These are phyloP conservation scores for Chromis chromis DNA, from an alignment of 2,797 vertebrate genomes.

Conservation along the genomic window DNA sequence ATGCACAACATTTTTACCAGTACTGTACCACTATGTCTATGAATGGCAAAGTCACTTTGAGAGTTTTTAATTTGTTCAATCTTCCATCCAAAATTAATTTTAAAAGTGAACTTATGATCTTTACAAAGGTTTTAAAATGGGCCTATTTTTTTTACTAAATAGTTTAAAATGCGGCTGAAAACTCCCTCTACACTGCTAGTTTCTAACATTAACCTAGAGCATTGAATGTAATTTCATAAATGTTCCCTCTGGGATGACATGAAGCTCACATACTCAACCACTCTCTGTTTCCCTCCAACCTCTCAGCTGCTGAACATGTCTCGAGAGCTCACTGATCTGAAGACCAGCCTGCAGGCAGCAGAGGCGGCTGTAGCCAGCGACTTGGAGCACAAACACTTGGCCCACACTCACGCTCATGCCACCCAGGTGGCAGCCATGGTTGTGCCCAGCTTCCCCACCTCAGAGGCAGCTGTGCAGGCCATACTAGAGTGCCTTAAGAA, in stretches of 20 bases:
- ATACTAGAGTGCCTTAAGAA: slow-evolving; percentile 96
- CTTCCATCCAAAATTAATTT: neutral
- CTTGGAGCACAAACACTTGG: slow-evolving; percentile 83
- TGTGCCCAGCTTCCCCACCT: slow-evolving; percentile 89
- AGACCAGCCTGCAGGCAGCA: slow-evolving; percentile 92
- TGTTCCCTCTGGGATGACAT: slow-evolving; percentile 12
- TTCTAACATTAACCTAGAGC: slow-evolving; percentile 3
- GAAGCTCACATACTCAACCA: slow-evolving; percentile 1
- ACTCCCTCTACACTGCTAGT: neutral
- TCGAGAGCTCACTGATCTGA: slow-evolving; percentile 93
- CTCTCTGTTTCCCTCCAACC: slow-evolving; percentile 5
- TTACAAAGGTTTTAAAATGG: neutral
- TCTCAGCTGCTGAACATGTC: slow-evolving; percentile 97
- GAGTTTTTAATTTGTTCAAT: no score
- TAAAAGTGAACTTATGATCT: neutral
- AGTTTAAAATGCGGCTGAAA: neutral
- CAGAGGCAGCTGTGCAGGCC: slow-evolving; percentile 95
- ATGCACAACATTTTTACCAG: no score
- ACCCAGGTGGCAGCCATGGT: slow-evolving; percentile 76
- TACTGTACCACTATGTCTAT: no score
- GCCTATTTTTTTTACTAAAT: neutral
- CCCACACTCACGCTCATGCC: slow-evolving; percentile 79
- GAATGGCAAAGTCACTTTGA: no score
- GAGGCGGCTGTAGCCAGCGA: slow-evolving; percentile 90
- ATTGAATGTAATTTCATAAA: neutral